Evolutionary conservation across 2,113 vertebrate genomes (phyloP), one percentile per base, ranked within the genome.

Genomic region (Nothobranchius kuhntae): DNA sequence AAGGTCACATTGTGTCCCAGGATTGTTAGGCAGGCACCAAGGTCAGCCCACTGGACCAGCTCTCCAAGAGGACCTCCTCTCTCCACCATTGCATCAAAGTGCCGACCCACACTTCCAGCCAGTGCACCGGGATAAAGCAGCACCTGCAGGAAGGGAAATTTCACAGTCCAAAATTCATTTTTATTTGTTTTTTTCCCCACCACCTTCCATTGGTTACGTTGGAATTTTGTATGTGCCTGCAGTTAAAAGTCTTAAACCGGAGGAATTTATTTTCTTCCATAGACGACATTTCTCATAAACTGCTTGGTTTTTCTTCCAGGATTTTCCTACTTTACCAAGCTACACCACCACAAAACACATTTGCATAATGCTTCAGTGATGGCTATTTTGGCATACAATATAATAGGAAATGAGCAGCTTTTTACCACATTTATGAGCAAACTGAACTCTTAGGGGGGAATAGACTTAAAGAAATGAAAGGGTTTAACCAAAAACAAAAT

Each of bases 11-110:
- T 71, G 73, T 93, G 91, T 7, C 91, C 91, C 66, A 93, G 74
- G 60, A 91, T 69, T 44, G 84, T 89, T 47, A 93, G 78, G 52
- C 87, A 84, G 55, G 86, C 85, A 7, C 85, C 68, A 47, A 91
- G 82, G 78, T 93, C 91, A 4, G 91, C 90, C 91, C 91, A 93
- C 76, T 93, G 91, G 53, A 93, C 91, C 76, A 93, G 83, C 73
- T 93, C 91, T 21, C 91, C 91, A 0, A 92, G 78, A 57, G 91
- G 91, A 48, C 91, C 91, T 0, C 91, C 91, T 63, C 54, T 76
- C 13, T 91, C 82, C 73, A 91, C 85, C 83, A 89, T 89, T 36
- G 87, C 71, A 46, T 83, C 85, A 54, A 92, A 92, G 35, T 8
- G 65, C 78, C 85, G 86, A 21, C 90, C 91, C 7, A 53, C 81